A percentile compares a stretch with the other conserved stretches of the same genome.
Evolutionary conservation across 2,797 vertebrate genomes (phyloP).

Genomic region (Scyliorhinus canicula): DNA sequence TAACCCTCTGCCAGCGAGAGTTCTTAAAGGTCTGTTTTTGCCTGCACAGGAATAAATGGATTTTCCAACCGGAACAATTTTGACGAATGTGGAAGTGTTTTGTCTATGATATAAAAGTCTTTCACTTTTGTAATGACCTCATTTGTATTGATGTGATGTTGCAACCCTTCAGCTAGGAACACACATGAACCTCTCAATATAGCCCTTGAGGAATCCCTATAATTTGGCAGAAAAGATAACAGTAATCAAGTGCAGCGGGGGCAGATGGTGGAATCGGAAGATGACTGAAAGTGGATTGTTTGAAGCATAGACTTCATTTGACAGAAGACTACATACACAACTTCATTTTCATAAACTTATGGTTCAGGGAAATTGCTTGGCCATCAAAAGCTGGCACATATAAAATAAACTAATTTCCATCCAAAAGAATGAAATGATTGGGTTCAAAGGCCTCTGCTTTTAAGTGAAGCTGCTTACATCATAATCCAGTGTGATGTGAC

Average conservation of each 20-base stretch:
- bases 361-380: background rate
- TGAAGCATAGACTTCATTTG: background rate
- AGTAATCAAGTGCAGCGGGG: background rate
- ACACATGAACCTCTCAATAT: background rate
- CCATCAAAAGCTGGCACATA: background rate
- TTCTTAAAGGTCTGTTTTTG: background rate
- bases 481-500: background rate
- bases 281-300: background rate
- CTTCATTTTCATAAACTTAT: background rate
- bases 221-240: background rate
- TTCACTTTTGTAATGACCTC: background rate
- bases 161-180: background rate
- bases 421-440: background rate
- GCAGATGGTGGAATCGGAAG: background rate
- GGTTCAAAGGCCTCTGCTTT: background rate
- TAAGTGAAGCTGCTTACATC: background rate
- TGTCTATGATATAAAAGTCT: background rate
- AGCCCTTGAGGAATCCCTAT: background rate
- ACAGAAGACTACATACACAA: background rate
- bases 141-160: background rate
- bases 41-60: background rate
- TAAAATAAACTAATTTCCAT: slow-evolving; percentile 12
- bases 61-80: background rate
- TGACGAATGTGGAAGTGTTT: background rate
- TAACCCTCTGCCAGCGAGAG: background rate